A percentile compares a stretch with the other conserved stretches of the same genome.
Conservation (phyloP, 35 echinoderm and acorn worm genomes). For the Apostichopus japonicus region DNA sequence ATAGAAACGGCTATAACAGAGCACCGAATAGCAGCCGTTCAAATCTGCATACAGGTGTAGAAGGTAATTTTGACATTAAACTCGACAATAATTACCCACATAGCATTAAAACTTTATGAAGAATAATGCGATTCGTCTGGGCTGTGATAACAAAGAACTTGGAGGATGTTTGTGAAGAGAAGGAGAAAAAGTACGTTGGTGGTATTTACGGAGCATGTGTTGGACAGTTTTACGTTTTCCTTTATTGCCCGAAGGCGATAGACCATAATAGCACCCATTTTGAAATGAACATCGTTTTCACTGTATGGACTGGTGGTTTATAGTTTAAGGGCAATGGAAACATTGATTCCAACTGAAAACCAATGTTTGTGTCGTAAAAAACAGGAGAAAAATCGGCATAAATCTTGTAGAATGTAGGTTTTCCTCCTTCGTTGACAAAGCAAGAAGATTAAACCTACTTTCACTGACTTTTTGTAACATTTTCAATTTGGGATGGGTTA, state of each 20-base stretch:
- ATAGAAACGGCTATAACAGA: not conserved
- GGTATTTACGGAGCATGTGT: not conserved
- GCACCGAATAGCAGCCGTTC: not conserved
- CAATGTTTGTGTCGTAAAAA: too few species aligned
- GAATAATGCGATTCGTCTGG: conserved; percentile 27
- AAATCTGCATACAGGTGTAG: conserved; percentile 50
- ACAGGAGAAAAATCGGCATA: too few species aligned
- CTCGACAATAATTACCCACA: conserved; percentile 42
- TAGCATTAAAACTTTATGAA: conserved; percentile 57
- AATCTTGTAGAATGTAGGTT: too few species aligned
- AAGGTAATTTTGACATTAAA: conserved; percentile 31
- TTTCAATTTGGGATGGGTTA: too few species aligned
- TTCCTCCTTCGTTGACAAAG: too few species aligned
- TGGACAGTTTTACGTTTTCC: not conserved
- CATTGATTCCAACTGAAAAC: too few species aligned
- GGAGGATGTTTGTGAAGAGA: conserved; percentile 12
- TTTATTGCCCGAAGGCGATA: conserved; percentile 1
- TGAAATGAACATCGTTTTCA: too few species aligned
- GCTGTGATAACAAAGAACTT: conserved; percentile 35
- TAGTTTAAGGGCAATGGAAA: too few species aligned
- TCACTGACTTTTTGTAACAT: too few species aligned
- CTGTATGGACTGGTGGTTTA: too few species aligned
- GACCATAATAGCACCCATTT: too few species aligned
- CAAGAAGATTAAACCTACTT: too few species aligned
- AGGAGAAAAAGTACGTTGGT: conserved; percentile 14